These are phyloP conservation scores for Oncorhynchus clarkii DNA, from an alignment of 2,113 vertebrate genomes.

Conservation along the genomic window DNA sequence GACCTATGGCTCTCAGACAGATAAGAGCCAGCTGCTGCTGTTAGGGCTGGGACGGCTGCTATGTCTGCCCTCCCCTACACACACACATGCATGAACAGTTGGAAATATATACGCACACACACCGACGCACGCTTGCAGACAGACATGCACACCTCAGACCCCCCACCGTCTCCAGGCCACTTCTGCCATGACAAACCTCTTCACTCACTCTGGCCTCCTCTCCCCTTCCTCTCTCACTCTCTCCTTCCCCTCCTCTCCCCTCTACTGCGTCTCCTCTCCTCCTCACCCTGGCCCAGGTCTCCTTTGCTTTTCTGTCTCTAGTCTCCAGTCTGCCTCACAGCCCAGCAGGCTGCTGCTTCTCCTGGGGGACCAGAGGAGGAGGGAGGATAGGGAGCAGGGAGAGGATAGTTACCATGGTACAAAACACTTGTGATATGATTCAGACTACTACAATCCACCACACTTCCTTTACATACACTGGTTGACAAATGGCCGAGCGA, in stretches of 20 bases:
- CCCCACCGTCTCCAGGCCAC: constrained; percentile 38
- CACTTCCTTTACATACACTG: constrained; percentile 31
- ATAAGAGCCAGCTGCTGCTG: constrained; percentile 65
- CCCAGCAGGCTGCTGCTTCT: constrained; percentile 18
- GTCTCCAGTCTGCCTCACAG: constrained; percentile 15
- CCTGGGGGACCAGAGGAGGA: background rate
- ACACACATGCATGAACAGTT: background rate
- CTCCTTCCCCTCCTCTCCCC: background rate
- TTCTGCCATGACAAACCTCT: constrained; percentile 38
- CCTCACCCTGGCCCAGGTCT: background rate
- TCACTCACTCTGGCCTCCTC: constrained; percentile 26
- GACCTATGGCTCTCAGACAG: constrained; percentile 48
- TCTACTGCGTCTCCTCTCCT: constrained; percentile 1
- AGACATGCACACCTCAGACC: constrained; percentile 2
- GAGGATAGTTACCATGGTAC: background rate
- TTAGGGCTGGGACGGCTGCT: constrained; percentile 8
- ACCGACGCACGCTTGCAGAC: background rate
- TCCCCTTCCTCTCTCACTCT: background rate
- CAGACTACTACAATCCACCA: constrained; percentile 3
- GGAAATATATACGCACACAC: background rate
- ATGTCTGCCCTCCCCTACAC: background rate
- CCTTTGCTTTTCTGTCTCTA: background rate
- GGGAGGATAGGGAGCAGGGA: background rate
- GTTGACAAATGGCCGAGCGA: constrained; percentile 22
- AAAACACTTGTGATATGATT: constrained; percentile 24